Base-by-base conservation (phyloP, 2,888 invertebrate genomes). In the Petrolisthes manimaculis region DNA sequence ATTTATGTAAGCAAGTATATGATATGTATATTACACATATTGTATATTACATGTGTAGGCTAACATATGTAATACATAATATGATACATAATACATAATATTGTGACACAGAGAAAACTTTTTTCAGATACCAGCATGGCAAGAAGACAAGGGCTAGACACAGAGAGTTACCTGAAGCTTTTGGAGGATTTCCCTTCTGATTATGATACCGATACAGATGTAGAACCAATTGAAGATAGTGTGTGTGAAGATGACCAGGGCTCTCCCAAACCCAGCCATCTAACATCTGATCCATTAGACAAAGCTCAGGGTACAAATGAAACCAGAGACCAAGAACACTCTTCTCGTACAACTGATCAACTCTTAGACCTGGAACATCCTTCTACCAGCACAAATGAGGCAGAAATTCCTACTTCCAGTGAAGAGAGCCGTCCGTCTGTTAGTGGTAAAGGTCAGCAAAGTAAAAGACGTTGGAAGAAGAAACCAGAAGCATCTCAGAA, bases 141-240 rank as follows among this genome's bases (percentile, higher is more conserved):
- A 71, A 8, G 74, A 51, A 83, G 75, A 21, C 2, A 24, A 84
- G 56, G 84, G 54, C 53, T 75, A 84, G 21, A 74, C 55, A 75
- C 5, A 84, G 69, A 84, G 75, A 6, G 75, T 84, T 55, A 55
- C 55, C n/a, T 84, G 84, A 75, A 84, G 55, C 54, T 84, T 75
- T 75, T 55, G 6, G 84, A 75, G 74, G 84, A 84, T 21, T n/a
- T 84, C 8, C 84, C 74, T 53, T 84, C 84, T 75, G 54, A 84
- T 84, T 84, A 84, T 84, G 84, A 54, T 75, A 84, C 84, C 74
- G 84, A 75, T 54, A 83, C 83, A 84, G 84, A 75, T 55, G 74
- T 75, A 84, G 56, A 84, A n/a, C 24, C 53, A 21, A 75, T 54
- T 75, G 75, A 12, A 75, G 75, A 84, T 8, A 61, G 84, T 51